These are phyloP conservation scores for Hestina assimilis DNA, from an alignment of 1,140 invertebrate genomes.

Conservation along the genomic window DNA sequence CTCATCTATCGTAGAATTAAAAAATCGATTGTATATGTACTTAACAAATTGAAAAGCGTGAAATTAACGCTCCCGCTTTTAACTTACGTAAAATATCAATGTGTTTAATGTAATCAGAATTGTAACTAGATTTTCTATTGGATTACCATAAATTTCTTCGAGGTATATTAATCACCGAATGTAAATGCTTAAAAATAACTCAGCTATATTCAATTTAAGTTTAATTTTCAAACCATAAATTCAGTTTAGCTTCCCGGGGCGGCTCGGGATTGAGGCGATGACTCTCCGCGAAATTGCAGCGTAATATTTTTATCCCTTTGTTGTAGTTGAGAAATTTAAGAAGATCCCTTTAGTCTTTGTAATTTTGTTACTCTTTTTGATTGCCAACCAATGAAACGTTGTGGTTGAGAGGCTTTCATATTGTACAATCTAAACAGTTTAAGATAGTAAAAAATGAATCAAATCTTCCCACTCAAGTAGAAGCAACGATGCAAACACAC, in stretches of 20 bases:
- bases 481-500: too few relatives aligned
- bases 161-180: slow-evolving; percentile 41
- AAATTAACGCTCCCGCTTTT: too few relatives aligned
- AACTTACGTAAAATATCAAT: too few relatives aligned
- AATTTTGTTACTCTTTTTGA: slow-evolving; percentile 60
- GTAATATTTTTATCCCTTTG: slow-evolving; percentile 74
- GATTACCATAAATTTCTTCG: slow-evolving; percentile 50
- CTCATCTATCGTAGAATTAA: too few relatives aligned
- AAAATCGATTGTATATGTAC: too few relatives aligned
- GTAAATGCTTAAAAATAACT: slow-evolving; percentile 62
- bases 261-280: slow-evolving; percentile 56
- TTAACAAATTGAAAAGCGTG: too few relatives aligned
- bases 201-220: slow-evolving; percentile 71
- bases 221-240: slow-evolving; percentile 76
- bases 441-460: too few relatives aligned
- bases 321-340: slow-evolving; percentile 61
- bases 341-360: slow-evolving; percentile 58
- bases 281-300: slow-evolving; percentile 64
- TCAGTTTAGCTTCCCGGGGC: slow-evolving; percentile 70
- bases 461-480: too few relatives aligned
- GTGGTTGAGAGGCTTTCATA: slow-evolving; percentile 15
- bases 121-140: not conserved
- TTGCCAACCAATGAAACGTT: slow-evolving; percentile 48
- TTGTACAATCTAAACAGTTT: slow-evolving; percentile 9
- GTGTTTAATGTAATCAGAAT: too few relatives aligned